Base-by-base conservation (phyloP, 2,888 invertebrate species). In the Coleophora deauratella region DNA sequence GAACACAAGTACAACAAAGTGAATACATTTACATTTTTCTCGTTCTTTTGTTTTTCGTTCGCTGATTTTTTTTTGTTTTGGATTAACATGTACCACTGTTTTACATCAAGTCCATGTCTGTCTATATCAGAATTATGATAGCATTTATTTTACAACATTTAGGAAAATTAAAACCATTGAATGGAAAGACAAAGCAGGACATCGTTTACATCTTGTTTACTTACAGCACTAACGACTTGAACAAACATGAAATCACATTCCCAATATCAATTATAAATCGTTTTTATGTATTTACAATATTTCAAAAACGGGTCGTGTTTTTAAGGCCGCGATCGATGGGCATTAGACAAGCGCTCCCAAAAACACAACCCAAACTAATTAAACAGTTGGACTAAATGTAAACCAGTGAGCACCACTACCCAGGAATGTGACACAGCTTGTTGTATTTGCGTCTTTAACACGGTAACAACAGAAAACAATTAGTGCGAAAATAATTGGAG, bases 1-100 rank as follows among this genome's bases (percentile, higher is more conserved):
- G 84, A 84, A 84, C 84, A 84, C 85, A 85, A 85, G 84, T 85
- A 85, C 85, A 85, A 85, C 84, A 84, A 82, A 77, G 78, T 84
- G 76, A 85, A 82, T 82, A 84, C 67, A 72, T 70, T 72, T 65
- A 53, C 48, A 56, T 51, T 52, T 48, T 42, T 44, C 15, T 38
- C 42, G 37, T 41, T 43, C 42, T 44, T 55, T 45, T 54, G 46
- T 46, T 47, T 46, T 51, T 49, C 47, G 21, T 52, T 50, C 46
- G 43, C 21, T 21, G n/a, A n/a, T n/a, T 47, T 42, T 43, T 36
- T 55, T 54, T 58, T 45, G 53, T 62, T 64, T 66, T 62, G 59
- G 45, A 52, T 54, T 66, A 62, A 67, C 68, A 72, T 70, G 76
- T 67, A 72, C 75, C 73, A 76, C 84, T 80, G 82, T 66, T 84